These are phyloP conservation scores for Leucoraja ocellata DNA, from an alignment of 2,797 vertebrate genomes.

Conservation along the genomic window DNA sequence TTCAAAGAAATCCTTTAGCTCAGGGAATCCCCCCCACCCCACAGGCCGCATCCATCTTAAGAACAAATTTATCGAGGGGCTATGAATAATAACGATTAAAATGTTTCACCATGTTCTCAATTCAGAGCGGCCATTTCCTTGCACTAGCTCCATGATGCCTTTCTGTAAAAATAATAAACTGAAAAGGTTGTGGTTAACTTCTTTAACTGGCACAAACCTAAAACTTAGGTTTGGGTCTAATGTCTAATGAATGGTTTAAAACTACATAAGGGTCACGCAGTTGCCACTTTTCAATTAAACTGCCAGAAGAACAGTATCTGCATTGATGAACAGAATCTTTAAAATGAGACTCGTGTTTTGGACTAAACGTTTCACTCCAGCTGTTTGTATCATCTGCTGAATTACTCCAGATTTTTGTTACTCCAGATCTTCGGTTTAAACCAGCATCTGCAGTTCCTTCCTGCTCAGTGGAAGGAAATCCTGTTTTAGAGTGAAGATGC, in stretches of 20 bases:
- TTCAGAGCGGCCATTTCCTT: not conserved
- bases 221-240: not conserved
- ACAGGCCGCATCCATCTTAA: not conserved
- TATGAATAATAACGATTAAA: not conserved
- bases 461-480: not conserved
- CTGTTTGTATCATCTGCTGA: no score
- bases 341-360: not conserved
- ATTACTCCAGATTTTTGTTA: no score
- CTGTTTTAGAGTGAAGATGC: not conserved
- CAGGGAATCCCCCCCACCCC: not conserved
- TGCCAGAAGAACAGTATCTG: not conserved
- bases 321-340: not conserved
- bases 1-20: constrained; percentile 1
- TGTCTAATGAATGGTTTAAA: not conserved
- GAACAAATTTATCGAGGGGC: not conserved
- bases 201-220: constrained; percentile 16
- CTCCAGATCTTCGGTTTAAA: no score
- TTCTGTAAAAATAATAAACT: not conserved
- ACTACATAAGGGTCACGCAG: not conserved
- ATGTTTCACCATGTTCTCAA: not conserved
- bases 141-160: not conserved
- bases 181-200: not conserved
- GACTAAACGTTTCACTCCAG: not conserved
- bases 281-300: not conserved
- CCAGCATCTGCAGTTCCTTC: no score